These are phyloP conservation scores for Dinocampus coccinellae DNA, from an alignment of 2,888 invertebrate genomes.

Conservation along the genomic window DNA sequence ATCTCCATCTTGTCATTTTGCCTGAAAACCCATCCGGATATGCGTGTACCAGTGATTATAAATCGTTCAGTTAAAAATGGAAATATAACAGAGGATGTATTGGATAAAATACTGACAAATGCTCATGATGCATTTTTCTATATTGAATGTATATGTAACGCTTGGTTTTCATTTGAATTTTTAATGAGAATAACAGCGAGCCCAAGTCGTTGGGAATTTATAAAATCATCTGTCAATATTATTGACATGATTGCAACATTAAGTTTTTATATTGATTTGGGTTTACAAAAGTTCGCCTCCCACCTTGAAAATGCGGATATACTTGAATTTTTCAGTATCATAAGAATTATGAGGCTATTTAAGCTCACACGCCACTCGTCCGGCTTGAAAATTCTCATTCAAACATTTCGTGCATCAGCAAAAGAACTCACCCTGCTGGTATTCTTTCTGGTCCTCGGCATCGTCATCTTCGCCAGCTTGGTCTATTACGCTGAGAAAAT, in stretches of 20 bases:
- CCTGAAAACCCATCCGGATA: constrained; percentile 99
- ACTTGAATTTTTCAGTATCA: constrained; percentile 97
- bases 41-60: constrained; percentile 91
- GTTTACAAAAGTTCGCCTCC: constrained; percentile 89
- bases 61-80: constrained; percentile 85
- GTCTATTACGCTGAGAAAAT: constrained; percentile 98
- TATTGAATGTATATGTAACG: constrained; percentile 98
- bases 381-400: constrained; percentile 97
- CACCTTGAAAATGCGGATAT: constrained; percentile 95
- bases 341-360: constrained; percentile 97
- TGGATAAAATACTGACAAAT: constrained; percentile 94
- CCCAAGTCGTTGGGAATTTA: constrained; percentile 94
- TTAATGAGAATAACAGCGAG: constrained; percentile 92
- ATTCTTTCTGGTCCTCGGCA: constrained; percentile 97
- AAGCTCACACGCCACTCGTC: constrained; percentile 97
- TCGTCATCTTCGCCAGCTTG: constrained; percentile 94
- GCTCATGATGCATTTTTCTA: constrained; percentile 98
- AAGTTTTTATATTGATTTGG: constrained; percentile 97
- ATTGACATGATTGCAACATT: constrained; percentile 99
- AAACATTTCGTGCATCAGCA: constrained; percentile 96
- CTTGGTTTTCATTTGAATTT: constrained; percentile 99
- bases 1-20: constrained; percentile 99
- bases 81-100: constrained; percentile 82
- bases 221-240: constrained; percentile 96
- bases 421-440: constrained; percentile 96